Conservation (phyloP, 1,140 invertebrate species). For the Chymomyza costata region DNA sequence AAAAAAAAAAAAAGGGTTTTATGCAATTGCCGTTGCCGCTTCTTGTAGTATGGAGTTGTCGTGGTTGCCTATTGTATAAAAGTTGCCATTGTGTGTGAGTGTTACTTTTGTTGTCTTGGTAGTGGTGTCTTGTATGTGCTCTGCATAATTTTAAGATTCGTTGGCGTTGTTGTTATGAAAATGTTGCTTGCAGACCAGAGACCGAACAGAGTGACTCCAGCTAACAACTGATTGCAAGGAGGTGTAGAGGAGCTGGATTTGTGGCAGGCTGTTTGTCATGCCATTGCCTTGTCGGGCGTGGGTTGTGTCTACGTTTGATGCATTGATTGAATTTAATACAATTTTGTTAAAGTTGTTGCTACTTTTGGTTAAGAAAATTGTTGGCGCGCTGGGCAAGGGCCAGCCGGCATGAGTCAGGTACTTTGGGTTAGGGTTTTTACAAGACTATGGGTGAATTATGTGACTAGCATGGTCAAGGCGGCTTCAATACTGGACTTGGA, state of each 20-base stretch:
- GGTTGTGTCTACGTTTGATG: conserved; percentile 40
- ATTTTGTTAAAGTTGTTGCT: conserved; percentile 29
- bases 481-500: not conserved
- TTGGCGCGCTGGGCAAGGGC: conserved; percentile 37
- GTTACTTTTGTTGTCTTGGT: too few relatives aligned
- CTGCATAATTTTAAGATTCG: conserved; percentile 70
- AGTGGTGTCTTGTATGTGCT: conserved; percentile 59
- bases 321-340: conserved; percentile 65
- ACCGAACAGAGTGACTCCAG: too few relatives aligned
- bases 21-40: conserved; percentile 60
- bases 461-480: conserved; percentile 42
- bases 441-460: conserved; percentile 40
- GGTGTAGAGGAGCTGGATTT: too few relatives aligned
- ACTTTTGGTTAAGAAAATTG: conserved; percentile 34
- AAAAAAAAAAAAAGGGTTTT: conserved; percentile 34
- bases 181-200: conserved; percentile 40
- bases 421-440: too few relatives aligned
- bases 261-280: conserved; percentile 7
- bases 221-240: too few relatives aligned
- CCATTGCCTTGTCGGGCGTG: conserved; percentile 39
- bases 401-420: conserved; percentile 56
- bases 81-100: conserved; percentile 25
- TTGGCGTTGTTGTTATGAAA: conserved; percentile 29
- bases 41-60: conserved; percentile 20
- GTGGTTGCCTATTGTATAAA: conserved; percentile 57